Percentiles rank a stretch among this genome's conserved stretches.
These are phyloP conservation scores for Dynastes tityus DNA, from an alignment of 2,888 invertebrate genomes.

Conservation along the genomic window DNA sequence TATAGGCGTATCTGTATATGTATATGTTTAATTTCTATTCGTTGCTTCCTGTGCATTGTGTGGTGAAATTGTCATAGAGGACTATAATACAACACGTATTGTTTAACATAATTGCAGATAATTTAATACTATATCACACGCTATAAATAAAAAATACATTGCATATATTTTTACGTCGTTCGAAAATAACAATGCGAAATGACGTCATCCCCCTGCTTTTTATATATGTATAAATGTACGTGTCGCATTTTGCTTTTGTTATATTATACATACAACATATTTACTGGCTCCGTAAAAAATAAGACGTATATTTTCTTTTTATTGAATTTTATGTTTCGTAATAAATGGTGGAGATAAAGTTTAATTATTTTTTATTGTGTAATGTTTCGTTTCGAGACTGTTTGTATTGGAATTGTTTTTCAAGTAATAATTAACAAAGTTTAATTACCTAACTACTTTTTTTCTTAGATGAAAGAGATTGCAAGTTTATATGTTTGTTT, in stretches of 20 bases:
- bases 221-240: neutral
- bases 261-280: slow-evolving; percentile 3
- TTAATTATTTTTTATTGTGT: too few relatives aligned
- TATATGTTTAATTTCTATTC: neutral
- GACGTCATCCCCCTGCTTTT: slow-evolving; percentile 7
- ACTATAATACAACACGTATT: slow-evolving; percentile 24
- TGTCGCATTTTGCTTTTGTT: neutral
- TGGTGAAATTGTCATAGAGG: slow-evolving; percentile 24
- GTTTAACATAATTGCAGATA: slow-evolving; percentile 35
- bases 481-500: too few relatives aligned
- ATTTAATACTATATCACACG: slow-evolving; percentile 30
- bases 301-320: too few relatives aligned
- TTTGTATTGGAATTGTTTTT: too few relatives aligned
- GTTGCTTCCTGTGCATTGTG: slow-evolving; percentile 16
- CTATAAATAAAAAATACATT: slow-evolving; percentile 30
- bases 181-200: slow-evolving; percentile 12
- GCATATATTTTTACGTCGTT: slow-evolving; percentile 12
- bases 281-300: neutral
- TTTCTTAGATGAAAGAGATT: too few relatives aligned
- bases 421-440: too few relatives aligned
- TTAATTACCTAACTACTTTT: too few relatives aligned
- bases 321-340: too few relatives aligned
- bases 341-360: too few relatives aligned
- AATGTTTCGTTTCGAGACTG: too few relatives aligned
- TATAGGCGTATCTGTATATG: neutral